Conservation (phyloP, 2,113 vertebrate genomes). For the Morphnarchus princeps region DNA sequence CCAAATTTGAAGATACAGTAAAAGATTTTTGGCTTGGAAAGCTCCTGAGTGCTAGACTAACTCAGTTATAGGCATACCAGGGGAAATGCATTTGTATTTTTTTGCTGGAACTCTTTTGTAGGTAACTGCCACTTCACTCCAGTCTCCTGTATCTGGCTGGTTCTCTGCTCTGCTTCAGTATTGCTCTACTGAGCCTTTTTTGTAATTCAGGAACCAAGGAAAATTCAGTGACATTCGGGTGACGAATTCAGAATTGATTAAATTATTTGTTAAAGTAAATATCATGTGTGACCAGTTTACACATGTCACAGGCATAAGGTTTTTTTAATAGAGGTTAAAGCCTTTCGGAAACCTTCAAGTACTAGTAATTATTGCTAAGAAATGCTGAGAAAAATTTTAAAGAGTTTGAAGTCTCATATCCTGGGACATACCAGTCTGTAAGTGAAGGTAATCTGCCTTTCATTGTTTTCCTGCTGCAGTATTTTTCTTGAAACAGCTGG, state of each 20-base stretch:
- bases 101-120: background rate
- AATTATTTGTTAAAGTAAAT: background rate
- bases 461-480: background rate
- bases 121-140: background rate
- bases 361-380: background rate
- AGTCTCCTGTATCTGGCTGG: background rate
- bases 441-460: background rate
- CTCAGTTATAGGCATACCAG: background rate
- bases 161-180: background rate
- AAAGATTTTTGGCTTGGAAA: background rate
- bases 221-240: background rate
- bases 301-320: background rate
- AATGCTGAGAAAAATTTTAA: background rate
- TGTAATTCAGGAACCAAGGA: background rate
- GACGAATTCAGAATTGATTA: background rate
- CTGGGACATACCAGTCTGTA: background rate
- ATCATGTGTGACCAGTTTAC: background rate
- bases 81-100: background rate
- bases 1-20: background rate
- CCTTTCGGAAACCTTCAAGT: background rate
- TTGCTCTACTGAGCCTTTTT: background rate
- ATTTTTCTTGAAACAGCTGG: background rate
- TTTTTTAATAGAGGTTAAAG: background rate
- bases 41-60: background rate
- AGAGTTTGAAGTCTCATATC: background rate